Evolutionary conservation across 2,113 vertebrate genomes (phyloP), one percentile per base, ranked within the genome.

Genomic region (Pardalotus punctatus): DNA sequence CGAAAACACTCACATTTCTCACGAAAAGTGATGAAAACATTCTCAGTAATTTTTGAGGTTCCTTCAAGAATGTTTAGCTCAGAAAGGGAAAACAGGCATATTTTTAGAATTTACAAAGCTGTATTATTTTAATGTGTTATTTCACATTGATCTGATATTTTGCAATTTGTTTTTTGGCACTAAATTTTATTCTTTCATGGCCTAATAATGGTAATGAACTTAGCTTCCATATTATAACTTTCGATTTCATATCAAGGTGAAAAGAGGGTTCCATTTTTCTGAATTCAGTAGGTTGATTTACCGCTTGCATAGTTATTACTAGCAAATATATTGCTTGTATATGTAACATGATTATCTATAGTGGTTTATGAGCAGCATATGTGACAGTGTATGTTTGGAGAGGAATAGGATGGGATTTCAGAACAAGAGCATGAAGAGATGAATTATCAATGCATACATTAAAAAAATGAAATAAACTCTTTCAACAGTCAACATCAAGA

Each of bases 401-500:
- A 91, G 56, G 50, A 69, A 72, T 11, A 42, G n/a, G 27, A 51
- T 53, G 12, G 25, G 7, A 27, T n/a, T 93, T 88, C 11, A 93
- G 81, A 95, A 56, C 10, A 88, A 96, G 67, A 88, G 3, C 45
- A 66, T 42, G 20, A 93, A 54, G 42, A 92, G 40, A 92, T 51
- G 95, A 93, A 94, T 82, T 65, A 38, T 60, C 38, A 40, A 29
- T 84, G 21, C n/a, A 42, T 42, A 81, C 22, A 78, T 97, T 97
- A 79, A 96, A 97, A 90, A 98, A 72, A 97, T 74, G 64, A 94
- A 97, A 97, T 48, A 64, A 97, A 86, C 96, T 85, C 96, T 98
- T 97, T 97, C 91, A 96, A 97, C 88, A 97, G 90, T 97, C 88
- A 97, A 60, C 87, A 97, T 98, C 96, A 97, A 97, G 97, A 93